These are phyloP conservation scores for Cryptoblepharus egeriae DNA, from an alignment of 2,797 vertebrate genomes.

Conservation along the genomic window DNA sequence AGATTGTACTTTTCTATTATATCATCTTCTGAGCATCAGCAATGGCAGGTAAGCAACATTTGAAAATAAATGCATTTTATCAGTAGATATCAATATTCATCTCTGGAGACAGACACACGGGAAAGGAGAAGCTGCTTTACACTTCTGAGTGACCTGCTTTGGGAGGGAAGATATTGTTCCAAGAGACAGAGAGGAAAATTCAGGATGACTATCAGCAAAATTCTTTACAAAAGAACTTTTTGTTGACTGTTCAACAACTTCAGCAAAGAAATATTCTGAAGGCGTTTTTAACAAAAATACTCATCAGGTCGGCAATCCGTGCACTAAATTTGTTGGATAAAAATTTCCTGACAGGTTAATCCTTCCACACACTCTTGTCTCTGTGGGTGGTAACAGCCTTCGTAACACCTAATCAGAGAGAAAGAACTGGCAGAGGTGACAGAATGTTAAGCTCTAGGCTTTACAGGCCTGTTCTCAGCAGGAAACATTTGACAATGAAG, in stretches of 20 bases:
- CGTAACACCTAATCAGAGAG: background rate
- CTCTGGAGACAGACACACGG: background rate
- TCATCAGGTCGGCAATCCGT: background rate
- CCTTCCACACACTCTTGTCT: background rate
- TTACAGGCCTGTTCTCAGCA: background rate
- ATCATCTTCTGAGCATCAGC: background rate
- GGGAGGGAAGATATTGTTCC: background rate
- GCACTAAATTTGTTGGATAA: background rate
- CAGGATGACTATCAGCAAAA: background rate
- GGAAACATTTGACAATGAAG: background rate
- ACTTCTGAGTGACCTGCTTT: background rate
- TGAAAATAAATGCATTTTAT: background rate
- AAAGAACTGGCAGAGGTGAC: background rate
- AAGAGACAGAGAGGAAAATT: background rate
- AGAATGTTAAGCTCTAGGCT: background rate
- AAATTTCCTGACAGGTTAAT: background rate
- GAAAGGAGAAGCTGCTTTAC: background rate
- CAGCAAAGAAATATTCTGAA: background rate
- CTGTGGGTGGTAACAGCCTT: background rate
- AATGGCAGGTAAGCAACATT: background rate
- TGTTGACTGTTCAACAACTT: background rate
- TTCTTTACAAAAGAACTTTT: background rate
- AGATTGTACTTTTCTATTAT: background rate
- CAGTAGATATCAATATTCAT: too few relatives aligned
- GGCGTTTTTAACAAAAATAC: background rate